Evolutionary conservation across 2,797 vertebrate genomes (phyloP).

Genomic region (Poeciliopsis presidionis): DNA sequence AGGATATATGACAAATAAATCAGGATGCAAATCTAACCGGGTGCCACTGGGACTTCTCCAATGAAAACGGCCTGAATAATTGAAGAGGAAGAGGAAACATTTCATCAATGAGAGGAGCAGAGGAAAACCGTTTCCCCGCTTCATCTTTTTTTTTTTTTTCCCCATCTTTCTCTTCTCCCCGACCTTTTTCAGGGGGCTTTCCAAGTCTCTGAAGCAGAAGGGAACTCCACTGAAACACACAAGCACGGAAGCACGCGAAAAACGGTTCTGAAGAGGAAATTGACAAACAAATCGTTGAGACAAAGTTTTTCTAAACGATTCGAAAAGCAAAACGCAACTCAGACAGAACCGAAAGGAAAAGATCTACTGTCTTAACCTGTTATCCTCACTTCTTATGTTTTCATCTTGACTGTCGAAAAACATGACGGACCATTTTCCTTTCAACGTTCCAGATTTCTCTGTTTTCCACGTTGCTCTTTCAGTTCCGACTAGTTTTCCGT

Average conservation of each 20-base stretch:
- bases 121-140: conserved; percentile 56
- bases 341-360: conserved; percentile 9
- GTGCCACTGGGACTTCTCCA: conserved; percentile 82
- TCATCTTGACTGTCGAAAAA: neutral
- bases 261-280: conserved; percentile 18
- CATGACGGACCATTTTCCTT: neutral
- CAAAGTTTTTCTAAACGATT: conserved; percentile 1
- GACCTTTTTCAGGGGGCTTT: conserved; percentile 25
- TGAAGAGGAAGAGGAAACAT: conserved; percentile 81
- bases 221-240: conserved; percentile 9
- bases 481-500: neutral
- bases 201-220: conserved; percentile 23
- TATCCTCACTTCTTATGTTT: neutral
- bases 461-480: conserved; percentile 23
- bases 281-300: conserved; percentile 20
- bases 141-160: conserved; percentile 23
- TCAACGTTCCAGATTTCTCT: neutral
- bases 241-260: conserved; percentile 6
- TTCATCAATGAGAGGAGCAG: conserved; percentile 81
- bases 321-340: neutral
- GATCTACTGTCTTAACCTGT: conserved; percentile 5
- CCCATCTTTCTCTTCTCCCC: neutral
- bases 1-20: conserved; percentile 89
- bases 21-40: conserved; percentile 85
- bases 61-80: conserved; percentile 84